These are phyloP conservation scores for Drosophila santomea DNA, from an alignment of 1,140 invertebrate genomes.

Conservation along the genomic window DNA sequence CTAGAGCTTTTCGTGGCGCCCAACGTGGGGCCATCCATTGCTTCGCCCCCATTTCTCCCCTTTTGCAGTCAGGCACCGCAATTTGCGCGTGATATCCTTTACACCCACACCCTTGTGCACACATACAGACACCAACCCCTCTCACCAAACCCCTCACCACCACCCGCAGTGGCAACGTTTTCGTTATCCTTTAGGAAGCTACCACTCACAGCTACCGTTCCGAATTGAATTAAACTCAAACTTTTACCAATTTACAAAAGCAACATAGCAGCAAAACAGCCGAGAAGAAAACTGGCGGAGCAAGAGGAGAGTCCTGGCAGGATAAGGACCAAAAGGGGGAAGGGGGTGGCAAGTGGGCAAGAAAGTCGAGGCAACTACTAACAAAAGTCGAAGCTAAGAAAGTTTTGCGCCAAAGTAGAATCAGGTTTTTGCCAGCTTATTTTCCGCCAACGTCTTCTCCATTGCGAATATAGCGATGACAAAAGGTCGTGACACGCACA, in stretches of 20 bases:
- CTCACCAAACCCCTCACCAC: background rate
- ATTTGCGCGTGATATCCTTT: slow-evolving; percentile 81
- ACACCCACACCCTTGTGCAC: slow-evolving; percentile 48
- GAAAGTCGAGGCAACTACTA: slow-evolving; percentile 31
- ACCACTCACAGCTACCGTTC: slow-evolving; percentile 83
- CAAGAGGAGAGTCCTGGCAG: slow-evolving; percentile 11
- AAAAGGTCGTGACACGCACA: slow-evolving; percentile 3
- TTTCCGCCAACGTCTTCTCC: slow-evolving; percentile 72
- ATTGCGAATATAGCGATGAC: slow-evolving; percentile 38
- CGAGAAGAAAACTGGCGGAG: slow-evolving; percentile 23
- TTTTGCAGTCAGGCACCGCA: slow-evolving; percentile 74
- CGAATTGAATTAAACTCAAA: slow-evolving; percentile 85
- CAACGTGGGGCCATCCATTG: slow-evolving; percentile 17
- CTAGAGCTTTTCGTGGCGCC: slow-evolving; percentile 25
- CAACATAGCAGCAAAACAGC: slow-evolving; percentile 63
- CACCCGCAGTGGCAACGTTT: slow-evolving; percentile 32
- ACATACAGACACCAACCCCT: background rate
- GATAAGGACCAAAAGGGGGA: slow-evolving; percentile 2
- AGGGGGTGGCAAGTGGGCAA: background rate
- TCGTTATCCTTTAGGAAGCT: slow-evolving; percentile 80
- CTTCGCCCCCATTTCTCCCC: slow-evolving; percentile 5
- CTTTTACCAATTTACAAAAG: slow-evolving; percentile 84
- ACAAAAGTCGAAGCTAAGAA: slow-evolving; percentile 68
- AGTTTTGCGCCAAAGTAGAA: slow-evolving; percentile 72
- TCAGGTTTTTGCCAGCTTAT: slow-evolving; percentile 77